Conservation (phyloP, 2,113 vertebrate genomes). For the Pyxicephalus adspersus region DNA sequence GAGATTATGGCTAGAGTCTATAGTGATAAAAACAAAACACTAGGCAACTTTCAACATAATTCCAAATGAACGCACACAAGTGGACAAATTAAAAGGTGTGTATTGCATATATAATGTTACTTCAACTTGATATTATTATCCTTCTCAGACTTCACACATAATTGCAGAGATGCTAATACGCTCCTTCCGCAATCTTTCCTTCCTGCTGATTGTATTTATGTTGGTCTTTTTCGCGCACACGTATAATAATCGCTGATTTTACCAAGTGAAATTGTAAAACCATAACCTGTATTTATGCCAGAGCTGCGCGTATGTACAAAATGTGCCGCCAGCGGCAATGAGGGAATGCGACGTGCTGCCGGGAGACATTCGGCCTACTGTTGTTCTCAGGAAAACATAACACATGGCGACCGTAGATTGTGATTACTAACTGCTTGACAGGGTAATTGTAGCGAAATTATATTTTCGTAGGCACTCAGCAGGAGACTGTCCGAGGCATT, state of each 20-base stretch:
- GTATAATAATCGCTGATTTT: constrained; percentile 35
- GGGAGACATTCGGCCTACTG: not conserved
- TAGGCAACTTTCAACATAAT: not conserved
- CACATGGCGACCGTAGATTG: constrained; percentile 47
- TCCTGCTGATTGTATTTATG: constrained; percentile 28
- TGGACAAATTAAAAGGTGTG: not conserved
- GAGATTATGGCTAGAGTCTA: no score
- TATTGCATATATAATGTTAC: no score
- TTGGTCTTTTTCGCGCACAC: not conserved
- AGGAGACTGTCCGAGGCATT: constrained; percentile 61
- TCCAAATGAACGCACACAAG: not conserved
- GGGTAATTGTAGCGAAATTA: constrained; percentile 62
- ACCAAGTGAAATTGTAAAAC: constrained; percentile 45
- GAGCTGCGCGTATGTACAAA: constrained; percentile 5
- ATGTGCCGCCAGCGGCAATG: not conserved
- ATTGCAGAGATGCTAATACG: not conserved
- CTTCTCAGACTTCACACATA: not conserved
- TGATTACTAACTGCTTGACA: constrained; percentile 57
- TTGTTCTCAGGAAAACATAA: constrained; percentile 51
- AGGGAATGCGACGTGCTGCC: constrained; percentile 6
- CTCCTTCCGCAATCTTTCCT: not conserved
- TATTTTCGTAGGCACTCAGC: constrained; percentile 64
- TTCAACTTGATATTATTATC: not conserved
- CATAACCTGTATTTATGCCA: constrained; percentile 34
- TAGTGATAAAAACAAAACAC: no score